Conservation (phyloP, 1,140 invertebrate genomes). For the Tetragonula clypearis region DNA sequence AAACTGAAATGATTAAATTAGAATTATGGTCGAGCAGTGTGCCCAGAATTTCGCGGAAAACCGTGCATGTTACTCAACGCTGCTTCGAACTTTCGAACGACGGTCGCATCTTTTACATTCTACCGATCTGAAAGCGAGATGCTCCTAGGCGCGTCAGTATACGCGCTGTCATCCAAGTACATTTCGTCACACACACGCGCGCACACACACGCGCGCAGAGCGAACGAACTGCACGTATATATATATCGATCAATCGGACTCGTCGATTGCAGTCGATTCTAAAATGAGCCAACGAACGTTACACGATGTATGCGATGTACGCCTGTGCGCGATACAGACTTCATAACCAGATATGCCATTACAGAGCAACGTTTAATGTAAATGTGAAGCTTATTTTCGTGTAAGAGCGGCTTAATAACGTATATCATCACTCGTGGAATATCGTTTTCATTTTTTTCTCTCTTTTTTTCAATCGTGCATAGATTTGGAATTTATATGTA, state of each 20-base stretch:
- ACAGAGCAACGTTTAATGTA: background rate
- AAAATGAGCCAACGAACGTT: conserved; percentile 32
- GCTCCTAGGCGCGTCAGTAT: conserved; percentile 33
- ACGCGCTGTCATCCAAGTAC: conserved; percentile 40
- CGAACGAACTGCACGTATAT: conserved; percentile 10
- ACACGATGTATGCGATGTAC: background rate
- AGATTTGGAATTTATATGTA: background rate
- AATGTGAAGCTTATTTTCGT: no score
- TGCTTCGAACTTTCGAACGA: conserved; percentile 27
- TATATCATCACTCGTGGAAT: background rate
- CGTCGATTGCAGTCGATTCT: conserved; percentile 47
- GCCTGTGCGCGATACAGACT: background rate
- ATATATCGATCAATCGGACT: conserved; percentile 51
- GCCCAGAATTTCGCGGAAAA: background rate
- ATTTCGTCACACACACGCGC: conserved; percentile 15
- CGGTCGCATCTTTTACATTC: conserved; percentile 7
- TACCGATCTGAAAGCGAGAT: conserved; percentile 5
- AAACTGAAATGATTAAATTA: no score
- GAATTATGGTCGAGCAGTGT: conserved; percentile 10
- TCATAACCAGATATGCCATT: conserved; percentile 6
- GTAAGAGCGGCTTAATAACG: no score
- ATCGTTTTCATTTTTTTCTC: background rate
- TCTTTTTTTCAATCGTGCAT: no score
- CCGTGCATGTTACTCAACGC: conserved; percentile 10
- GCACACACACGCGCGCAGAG: no score